These are phyloP conservation scores for Dinomys branickii DNA, from an alignment of 2,113 vertebrate species.

Conservation along the genomic window DNA sequence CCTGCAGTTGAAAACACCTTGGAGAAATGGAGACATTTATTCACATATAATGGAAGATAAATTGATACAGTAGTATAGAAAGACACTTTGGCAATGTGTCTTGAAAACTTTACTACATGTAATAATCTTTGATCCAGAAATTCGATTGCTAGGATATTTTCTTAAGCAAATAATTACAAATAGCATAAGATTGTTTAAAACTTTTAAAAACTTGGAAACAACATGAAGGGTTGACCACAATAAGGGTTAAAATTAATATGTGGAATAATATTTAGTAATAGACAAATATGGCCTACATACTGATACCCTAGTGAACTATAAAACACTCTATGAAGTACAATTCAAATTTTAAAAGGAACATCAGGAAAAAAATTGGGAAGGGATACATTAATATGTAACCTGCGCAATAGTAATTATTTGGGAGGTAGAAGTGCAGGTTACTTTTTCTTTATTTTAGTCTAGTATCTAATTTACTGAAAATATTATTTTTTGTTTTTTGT, in stretches of 20 bases:
- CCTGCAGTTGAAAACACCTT: background rate
- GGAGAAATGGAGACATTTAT: background rate
- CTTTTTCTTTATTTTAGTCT: conserved; percentile 20
- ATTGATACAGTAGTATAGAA: background rate
- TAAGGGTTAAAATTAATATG: conserved; percentile 35
- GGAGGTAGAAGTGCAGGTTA: background rate
- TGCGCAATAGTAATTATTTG: conserved; percentile 5
- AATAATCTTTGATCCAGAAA: conserved; percentile 21
- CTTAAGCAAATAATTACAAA: conserved; percentile 43
- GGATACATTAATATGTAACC: background rate
- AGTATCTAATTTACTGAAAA: background rate
- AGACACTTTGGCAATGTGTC: background rate
- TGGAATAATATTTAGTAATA: conserved; percentile 32
- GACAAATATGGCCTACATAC: background rate
- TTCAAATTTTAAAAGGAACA: conserved; percentile 20
- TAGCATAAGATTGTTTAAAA: background rate
- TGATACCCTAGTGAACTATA: background rate
- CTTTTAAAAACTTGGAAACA: conserved; percentile 5
- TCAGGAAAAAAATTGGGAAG: background rate
- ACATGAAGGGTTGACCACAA: background rate
- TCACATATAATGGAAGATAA: background rate
- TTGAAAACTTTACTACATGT: background rate
- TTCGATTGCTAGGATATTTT: background rate
- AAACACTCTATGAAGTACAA: background rate
- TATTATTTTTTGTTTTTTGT: too few species aligned